Evolutionary conservation across 2,113 vertebrate species (phyloP).

Genomic region (Solea solea): DNA sequence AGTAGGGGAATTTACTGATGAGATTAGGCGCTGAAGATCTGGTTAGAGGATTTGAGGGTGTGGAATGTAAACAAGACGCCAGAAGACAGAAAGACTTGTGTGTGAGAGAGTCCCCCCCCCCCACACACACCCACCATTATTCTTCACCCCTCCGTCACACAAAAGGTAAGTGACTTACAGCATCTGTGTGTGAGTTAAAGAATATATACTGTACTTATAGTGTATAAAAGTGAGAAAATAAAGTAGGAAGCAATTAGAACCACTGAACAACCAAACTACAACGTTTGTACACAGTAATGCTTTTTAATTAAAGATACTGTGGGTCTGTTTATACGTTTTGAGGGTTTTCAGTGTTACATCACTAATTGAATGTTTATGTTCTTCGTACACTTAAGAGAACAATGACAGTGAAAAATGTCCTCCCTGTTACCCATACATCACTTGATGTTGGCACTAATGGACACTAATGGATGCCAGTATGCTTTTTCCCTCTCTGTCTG

Average conservation of each 20-base stretch:
- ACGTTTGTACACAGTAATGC: not conserved
- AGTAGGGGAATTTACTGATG: constrained; percentile 59
- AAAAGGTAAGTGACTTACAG: constrained; percentile 6
- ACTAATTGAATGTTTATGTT: constrained; percentile 11
- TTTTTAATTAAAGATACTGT: not conserved
- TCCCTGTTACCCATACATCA: not conserved
- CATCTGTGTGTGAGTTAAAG: not conserved
- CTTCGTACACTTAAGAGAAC: constrained; percentile 11
- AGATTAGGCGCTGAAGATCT: constrained; percentile 62
- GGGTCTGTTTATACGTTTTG: constrained; percentile 7
- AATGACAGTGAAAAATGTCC: constrained; percentile 33
- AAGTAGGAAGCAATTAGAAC: not conserved
- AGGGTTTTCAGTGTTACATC: constrained; percentile 18
- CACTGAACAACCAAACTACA: not conserved
- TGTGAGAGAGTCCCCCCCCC: constrained; percentile 1
- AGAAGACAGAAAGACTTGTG: constrained; percentile 35
- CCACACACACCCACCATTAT: constrained; percentile 3
- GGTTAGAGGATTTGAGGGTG: constrained; percentile 42
- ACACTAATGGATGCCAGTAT: constrained; percentile 36
- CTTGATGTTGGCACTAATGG: constrained; percentile 41
- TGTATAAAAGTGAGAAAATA: no score
- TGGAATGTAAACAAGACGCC: constrained; percentile 70
- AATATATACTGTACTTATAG: not conserved
- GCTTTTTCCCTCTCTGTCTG: not conserved
- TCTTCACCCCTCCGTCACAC: constrained; percentile 12